Conservation (phyloP, 2,113 vertebrate genomes). For the Xiphias gladius region DNA sequence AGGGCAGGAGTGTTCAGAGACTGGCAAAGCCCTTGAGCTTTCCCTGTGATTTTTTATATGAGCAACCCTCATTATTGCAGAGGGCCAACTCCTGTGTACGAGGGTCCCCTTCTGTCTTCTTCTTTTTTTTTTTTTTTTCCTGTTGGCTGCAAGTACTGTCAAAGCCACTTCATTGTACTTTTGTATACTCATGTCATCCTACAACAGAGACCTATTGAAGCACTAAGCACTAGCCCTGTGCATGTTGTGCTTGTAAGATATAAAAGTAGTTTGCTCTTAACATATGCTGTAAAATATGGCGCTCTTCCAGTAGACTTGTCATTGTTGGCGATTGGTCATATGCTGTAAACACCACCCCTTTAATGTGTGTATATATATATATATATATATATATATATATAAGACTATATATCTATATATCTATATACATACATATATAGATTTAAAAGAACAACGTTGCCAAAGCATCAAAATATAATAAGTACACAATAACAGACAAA, state of each 20-base stretch:
- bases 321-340: not conserved
- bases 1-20: too few relatives aligned
- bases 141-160: not conserved
- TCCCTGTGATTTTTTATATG: not conserved
- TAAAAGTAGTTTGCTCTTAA: not conserved
- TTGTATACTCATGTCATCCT: not conserved
- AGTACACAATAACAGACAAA: too few relatives aligned
- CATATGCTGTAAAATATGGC: too few relatives aligned
- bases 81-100: not conserved
- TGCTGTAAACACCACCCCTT: not conserved
- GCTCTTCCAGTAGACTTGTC: not conserved
- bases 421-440: too few relatives aligned
- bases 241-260: not conserved
- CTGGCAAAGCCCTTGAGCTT: not conserved
- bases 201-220: not conserved
- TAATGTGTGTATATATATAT: not conserved
- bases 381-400: too few relatives aligned
- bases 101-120: not conserved
- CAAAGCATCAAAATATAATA: too few relatives aligned
- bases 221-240: not conserved
- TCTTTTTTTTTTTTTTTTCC: too few relatives aligned
- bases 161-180: not conserved
- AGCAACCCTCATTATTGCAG: slow-evolving; percentile 4
- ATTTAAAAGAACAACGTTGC: too few relatives aligned
- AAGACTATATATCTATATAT: too few relatives aligned